A percentile compares a stretch with the other conserved stretches of the same genome.
These are phyloP conservation scores for Tragelaphus buxtoni DNA, from an alignment of 2,113 vertebrate genomes.

Conservation along the genomic window DNA sequence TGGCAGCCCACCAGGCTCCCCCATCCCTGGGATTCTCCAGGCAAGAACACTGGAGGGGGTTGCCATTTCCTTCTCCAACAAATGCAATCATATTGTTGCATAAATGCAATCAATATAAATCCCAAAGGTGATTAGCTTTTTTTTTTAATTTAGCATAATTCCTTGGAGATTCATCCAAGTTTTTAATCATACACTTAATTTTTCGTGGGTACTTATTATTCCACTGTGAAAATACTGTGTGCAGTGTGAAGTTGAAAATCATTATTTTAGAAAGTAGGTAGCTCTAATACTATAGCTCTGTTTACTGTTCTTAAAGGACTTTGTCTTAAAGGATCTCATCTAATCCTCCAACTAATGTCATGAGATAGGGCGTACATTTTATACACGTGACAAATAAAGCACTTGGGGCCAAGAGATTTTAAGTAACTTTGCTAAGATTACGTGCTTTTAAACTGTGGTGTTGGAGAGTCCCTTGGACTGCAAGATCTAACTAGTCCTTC, in stretches of 20 bases:
- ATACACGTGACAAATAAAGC: not conserved
- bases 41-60: no score
- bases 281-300: not conserved
- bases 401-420: not conserved
- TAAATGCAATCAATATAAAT: not conserved
- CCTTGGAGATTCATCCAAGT: not conserved
- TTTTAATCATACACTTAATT: not conserved
- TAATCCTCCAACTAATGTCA: not conserved
- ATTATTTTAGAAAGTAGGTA: not conserved
- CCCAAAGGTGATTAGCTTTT: not conserved
- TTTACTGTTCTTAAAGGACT: not conserved
- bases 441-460: not conserved
- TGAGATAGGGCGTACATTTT: not conserved
- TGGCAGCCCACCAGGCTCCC: no score
- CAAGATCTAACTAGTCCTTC: not conserved
- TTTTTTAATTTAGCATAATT: not conserved
- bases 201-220: slow-evolving; percentile 12
- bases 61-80: no score
- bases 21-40: no score
- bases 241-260: not conserved
- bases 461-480: not conserved
- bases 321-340: not conserved
- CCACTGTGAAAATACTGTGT: not conserved
- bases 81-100: no score
- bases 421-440: not conserved